Evolutionary conservation across 2,888 invertebrate species (phyloP), one percentile per base, ranked within the genome.

Genomic region (Eudasyphora cyanicolor): DNA sequence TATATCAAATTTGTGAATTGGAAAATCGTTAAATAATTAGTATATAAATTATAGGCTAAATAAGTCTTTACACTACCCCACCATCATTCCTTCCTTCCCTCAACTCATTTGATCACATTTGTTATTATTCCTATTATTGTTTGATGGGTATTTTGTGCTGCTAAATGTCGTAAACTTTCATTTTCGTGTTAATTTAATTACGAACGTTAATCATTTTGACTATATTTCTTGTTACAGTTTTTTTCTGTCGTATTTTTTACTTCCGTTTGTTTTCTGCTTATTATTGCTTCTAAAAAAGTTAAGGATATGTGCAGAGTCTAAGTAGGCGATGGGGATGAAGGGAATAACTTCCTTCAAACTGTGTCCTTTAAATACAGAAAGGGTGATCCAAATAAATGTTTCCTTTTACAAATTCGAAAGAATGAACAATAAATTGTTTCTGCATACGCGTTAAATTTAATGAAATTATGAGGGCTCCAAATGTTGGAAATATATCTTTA

Each of bases 181-280:
- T 89, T 89, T 89, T 90, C 88, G 90, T 89, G 89, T 89, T 90
- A 90, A 89, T 90, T 90, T 91, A 86, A 90, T 89, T 86, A 86
- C 84, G 79, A 86, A 86, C 86, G 89, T 89, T 88, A 89, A 89
- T 90, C 88, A 88, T 86, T 86, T 87, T 86, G 84, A 70, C n/a
- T 70, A 69, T 57, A 29, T 49, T 45, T 51, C 73, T 77, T 74
- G 76, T 62, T 51, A 57, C 76, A 49, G 64, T 83, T 71, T 69
- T 45, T 71, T 74, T 60, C 17, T 73, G 45, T 76, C 64, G 51
- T 89, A n/a, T n/a, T n/a, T n/a, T 86, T 87, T 87, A 85, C 89
- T 89, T 88, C 88, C 87, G 89, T 87, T 88, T 69, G 86, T 88
- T 86, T 89, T 88, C 86, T 82, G 82, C 80, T n/a, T n/a, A 83